Percentiles rank a stretch among this genome's conserved stretches.
These are phyloP conservation scores for Presbytis comata DNA, from an alignment of 2,797 vertebrate species.

Conservation along the genomic window DNA sequence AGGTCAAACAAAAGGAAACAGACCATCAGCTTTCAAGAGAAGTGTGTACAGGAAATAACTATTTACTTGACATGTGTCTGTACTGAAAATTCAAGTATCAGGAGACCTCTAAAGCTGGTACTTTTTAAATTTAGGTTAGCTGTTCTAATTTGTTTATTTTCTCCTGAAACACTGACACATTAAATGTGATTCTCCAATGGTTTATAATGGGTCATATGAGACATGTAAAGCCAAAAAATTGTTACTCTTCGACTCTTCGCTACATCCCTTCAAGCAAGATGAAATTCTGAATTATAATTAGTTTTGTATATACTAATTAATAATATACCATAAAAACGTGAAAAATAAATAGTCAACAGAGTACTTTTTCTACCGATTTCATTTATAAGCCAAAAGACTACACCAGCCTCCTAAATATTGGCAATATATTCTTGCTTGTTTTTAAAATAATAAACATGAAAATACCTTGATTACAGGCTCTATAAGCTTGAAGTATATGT, in stretches of 20 bases:
- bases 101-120: conserved; percentile 80
- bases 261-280: conserved; percentile 57
- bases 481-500: not conserved
- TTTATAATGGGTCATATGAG: conserved; percentile 76
- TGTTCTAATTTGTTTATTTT: conserved; percentile 81
- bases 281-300: conserved; percentile 19
- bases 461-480: not conserved
- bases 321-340: not conserved
- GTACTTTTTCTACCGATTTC: not conserved
- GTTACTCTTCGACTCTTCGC: conserved; percentile 38
- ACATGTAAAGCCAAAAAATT: conserved; percentile 69
- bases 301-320: conserved; percentile 48
- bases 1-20: conserved; percentile 92
- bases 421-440: not conserved
- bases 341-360: not conserved
- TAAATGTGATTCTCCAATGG: conserved; percentile 80
- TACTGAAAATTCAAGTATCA: conserved; percentile 80
- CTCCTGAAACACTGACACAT: conserved; percentile 78
- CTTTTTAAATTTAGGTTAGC: conserved; percentile 83
- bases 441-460: conserved; percentile 5
- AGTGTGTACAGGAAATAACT: conserved; percentile 77
- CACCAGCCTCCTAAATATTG: not conserved
- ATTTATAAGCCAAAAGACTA: not conserved
- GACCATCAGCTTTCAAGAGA: conserved; percentile 60
- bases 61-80: conserved; percentile 73